Percentiles rank a stretch among this genome's conserved stretches.
Conservation (phyloP, 2,888 invertebrate species). For the Spilarctia lutea region DNA sequence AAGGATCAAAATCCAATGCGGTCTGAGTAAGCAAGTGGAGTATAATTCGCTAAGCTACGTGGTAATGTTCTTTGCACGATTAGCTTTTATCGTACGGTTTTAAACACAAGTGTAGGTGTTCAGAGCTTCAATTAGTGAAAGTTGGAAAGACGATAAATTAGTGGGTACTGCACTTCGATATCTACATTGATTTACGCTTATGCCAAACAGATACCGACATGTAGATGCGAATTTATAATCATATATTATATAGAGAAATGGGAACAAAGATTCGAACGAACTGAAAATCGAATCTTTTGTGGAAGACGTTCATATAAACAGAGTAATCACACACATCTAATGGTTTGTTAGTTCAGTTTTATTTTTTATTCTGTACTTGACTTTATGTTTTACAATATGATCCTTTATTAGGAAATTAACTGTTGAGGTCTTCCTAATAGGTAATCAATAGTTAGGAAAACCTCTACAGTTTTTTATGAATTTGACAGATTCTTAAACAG, state of each 20-base stretch:
- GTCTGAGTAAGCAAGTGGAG: conserved; percentile 26
- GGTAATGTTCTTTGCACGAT: conserved; percentile 48
- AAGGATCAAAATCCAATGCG: conserved; percentile 49
- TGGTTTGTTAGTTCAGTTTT: no score
- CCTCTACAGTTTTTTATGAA: no score
- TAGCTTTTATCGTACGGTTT: conserved; percentile 46
- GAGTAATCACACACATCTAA: background rate
- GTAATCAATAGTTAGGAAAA: no score
- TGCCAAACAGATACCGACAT: background rate
- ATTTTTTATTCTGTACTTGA: no score
- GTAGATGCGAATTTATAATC: background rate
- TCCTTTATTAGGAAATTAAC: no score
- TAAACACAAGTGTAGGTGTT: conserved; percentile 27
- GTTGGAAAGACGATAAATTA: conserved; percentile 38
- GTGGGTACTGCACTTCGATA: conserved; percentile 19
- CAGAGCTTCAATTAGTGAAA: conserved; percentile 52
- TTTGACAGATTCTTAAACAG: no score
- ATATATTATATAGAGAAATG: no score
- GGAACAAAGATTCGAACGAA: no score
- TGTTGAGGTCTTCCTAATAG: no score
- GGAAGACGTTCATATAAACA: background rate
- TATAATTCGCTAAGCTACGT: conserved; percentile 33
- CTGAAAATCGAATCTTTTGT: background rate
- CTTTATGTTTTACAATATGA: no score
- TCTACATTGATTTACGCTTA: conserved; percentile 1